Conservation (phyloP, 2,888 invertebrate species). For the Eupithecia dodoneata region DNA sequence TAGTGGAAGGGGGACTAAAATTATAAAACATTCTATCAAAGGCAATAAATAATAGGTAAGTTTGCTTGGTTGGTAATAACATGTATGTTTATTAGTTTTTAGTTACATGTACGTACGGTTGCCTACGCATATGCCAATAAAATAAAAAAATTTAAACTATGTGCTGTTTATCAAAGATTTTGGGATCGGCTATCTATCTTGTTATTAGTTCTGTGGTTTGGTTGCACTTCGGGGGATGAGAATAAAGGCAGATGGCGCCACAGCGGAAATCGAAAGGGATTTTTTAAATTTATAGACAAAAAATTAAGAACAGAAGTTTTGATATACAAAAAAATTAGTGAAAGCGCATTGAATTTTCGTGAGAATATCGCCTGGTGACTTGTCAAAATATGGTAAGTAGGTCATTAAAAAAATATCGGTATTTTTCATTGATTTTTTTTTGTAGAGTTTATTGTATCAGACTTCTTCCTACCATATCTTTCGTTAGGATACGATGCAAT, state of each 20-base stretch:
- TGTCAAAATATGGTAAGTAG: slow-evolving; percentile 1
- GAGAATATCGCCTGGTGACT: slow-evolving; percentile 46
- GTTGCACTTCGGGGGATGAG: slow-evolving; percentile 37
- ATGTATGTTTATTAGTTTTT: neutral
- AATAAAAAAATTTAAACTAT: too few relatives aligned
- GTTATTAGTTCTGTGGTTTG: slow-evolving; percentile 13
- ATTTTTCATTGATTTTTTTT: neutral
- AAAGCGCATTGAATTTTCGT: slow-evolving; percentile 63
- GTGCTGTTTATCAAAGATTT: neutral
- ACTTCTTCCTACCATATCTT: neutral
- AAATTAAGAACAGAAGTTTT: slow-evolving; percentile 62
- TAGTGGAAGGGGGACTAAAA: too few relatives aligned
- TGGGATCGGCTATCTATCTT: neutral
- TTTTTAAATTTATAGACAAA: slow-evolving; percentile 65
- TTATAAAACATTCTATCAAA: neutral
- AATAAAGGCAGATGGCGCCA: slow-evolving; percentile 81
- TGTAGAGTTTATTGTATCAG: neutral
- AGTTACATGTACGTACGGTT: neutral
- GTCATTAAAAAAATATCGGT: neutral
- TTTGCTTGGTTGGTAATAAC: neutral
- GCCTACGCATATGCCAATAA: too few relatives aligned
- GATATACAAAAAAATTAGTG: slow-evolving; percentile 61
- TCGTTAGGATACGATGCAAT: neutral
- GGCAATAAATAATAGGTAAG: neutral
- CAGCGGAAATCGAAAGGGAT: slow-evolving; percentile 82